Evolutionary conservation across 2,113 vertebrate species (phyloP).

Genomic region (Taxidea taxus): DNA sequence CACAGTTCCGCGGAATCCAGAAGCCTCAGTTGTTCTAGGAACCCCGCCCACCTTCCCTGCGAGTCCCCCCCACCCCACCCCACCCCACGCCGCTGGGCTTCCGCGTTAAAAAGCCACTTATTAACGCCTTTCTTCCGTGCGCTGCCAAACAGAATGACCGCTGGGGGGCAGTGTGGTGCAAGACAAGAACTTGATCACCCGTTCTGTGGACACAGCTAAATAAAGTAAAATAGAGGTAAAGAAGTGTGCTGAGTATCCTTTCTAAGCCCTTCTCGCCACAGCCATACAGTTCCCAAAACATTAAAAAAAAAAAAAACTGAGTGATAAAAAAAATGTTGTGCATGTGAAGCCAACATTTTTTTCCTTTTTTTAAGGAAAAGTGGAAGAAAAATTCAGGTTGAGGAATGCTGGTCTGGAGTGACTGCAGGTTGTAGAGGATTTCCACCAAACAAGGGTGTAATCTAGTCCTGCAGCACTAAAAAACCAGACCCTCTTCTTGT

Average conservation of each 20-base stretch:
- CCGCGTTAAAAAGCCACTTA: neutral
- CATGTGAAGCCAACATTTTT: neutral
- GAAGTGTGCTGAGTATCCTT: neutral
- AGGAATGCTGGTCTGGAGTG: neutral
- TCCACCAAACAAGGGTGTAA: neutral
- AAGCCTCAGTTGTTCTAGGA: neutral
- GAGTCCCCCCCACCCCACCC: fast-evolving
- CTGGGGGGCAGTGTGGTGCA: neutral
- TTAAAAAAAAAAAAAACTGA: neutral
- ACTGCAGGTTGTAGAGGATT: neutral
- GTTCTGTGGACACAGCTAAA: too few relatives aligned
- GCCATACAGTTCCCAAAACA: neutral
- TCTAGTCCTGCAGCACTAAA: fast-evolving
- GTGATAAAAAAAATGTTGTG: neutral
- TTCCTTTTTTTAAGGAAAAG: neutral
- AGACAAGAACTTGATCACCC: neutral
- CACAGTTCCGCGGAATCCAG: fast-evolving
- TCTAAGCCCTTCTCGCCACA: neutral
- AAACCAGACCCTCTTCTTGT: neutral
- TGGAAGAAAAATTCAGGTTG: neutral
- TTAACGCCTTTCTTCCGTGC: neutral
- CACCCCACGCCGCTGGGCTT: neutral
- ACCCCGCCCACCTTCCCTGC: neutral
- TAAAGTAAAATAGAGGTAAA: neutral
- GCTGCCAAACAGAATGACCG: neutral